Base-by-base conservation (phyloP, 2,888 invertebrate genomes). In the Drosophila nr. medialis region DNA sequence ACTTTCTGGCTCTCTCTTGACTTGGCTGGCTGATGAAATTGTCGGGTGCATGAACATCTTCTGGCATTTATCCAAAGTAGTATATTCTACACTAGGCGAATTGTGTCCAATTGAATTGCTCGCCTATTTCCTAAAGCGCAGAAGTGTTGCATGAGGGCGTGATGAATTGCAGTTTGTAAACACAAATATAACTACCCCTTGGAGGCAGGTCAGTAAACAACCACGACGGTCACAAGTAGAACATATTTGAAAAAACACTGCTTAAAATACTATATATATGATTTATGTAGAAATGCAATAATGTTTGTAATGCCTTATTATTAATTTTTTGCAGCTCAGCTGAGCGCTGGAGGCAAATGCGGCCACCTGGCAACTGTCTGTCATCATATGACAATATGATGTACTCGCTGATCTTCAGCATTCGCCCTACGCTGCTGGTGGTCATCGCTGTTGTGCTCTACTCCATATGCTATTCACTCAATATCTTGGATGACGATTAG, bases 21-120 rank as follows among this genome's bases (percentile, higher is more conserved):
- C 48, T 60, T 58, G 56, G 30, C 55, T 51, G 58, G 38, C 86
- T 86, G 83, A 83, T 83, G 86, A 66, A 85, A 81, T 77, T 68
- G 42, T 54, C 4, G 38, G n/a, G 27, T 30, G 42, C 53, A 36
- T 18, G 11, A 45, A 29, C 1, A 11, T 40, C 27, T n/a, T 64
- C 18, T 65, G 63, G 29, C 65, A 69, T 80, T 74, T 63, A 34
- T n/a, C 21, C 42, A 24, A 11, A 13, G 42, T 64, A 29, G 60
- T 63, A 34, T 24, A 2, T 34, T 51, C 29, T 48, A 21, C 36
- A 11, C 11, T 21, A 8, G 4, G 21, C 7, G 7, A 42, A 42
- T 6, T 6, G 29, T 27, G 27, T 38, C 6, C 4, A 18, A 7
- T 18, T 38, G 0, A 10, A 15, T 36, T 24, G 15, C 7, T 51